Evolutionary conservation across 2,797 vertebrate genomes (phyloP), one percentile per base, ranked within the genome.

Genomic region (Lutjanus argentimaculatus): DNA sequence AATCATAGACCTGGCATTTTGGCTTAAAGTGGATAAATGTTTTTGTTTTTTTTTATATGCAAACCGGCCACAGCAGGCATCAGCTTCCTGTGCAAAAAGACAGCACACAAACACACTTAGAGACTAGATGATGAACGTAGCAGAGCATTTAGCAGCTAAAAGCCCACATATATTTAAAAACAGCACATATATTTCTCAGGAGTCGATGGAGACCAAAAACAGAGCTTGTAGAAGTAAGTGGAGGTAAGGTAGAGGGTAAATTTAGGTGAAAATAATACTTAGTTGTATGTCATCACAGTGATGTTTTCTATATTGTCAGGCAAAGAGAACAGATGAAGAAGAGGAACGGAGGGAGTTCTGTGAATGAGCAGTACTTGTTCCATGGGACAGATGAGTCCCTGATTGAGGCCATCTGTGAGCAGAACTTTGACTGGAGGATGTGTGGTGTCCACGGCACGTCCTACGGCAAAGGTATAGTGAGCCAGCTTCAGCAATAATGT

Each of bases 351-450:
- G 92, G 91, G 3, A 89, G 73, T 14, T 16, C 53, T 19, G 91
- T 94, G 25, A 75, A 92, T 12, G 84, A 96, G 89, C 75, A 66
- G 40, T 83, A 96, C 56, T 84, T 97, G 83, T 97, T 97, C 89
- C 96, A 97, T 1, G 96, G 96, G 40, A 96, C 96, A 0, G 80
- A 94, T 0, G 62, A 88, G n/a, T 72, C 85, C 42, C 72, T 95
- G 76, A 71, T 94, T 4, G 89, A 94, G 0, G 88, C 94, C 25
- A 97, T 97, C 84, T 97, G 96, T 87, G 93, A 96, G 62, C 96
- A 97, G 53, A 97, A 97, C 93, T 96, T 97, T 79, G 96, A 97
- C 90, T 97, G 96, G 96, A 95, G 96, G 77, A 80, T 96, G 68
- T 95, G 95, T 52, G 96, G 96, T 0, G 75, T 83, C 48, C 90